Conservation (phyloP, 2,888 invertebrate genomes). For the Melieria omissa region DNA sequence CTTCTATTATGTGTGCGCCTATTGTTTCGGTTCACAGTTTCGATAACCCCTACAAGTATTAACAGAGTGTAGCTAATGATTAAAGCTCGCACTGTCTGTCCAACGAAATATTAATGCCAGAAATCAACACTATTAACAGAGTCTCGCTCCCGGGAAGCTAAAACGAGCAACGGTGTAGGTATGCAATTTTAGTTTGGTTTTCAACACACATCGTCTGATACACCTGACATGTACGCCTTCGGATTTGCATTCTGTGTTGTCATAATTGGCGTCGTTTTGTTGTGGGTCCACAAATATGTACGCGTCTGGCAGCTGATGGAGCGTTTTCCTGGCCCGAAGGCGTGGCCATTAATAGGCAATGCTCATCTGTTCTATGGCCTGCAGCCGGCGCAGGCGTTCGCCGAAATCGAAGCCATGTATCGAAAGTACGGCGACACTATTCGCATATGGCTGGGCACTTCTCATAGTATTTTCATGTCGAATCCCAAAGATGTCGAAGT, state of each 20-base stretch:
- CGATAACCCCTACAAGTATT: no score
- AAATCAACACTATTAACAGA: no score
- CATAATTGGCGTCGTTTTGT: background rate
- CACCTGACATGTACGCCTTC: background rate
- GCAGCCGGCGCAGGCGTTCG: constrained; percentile 40
- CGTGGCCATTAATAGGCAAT: constrained; percentile 69
- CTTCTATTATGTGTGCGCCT: no score
- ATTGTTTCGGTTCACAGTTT: no score
- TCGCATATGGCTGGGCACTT: constrained; percentile 46
- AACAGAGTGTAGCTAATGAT: no score
- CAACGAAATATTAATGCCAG: no score
- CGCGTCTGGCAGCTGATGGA: constrained; percentile 39
- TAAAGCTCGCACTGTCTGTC: no score
- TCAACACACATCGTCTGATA: no score
- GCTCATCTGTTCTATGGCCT: constrained; percentile 65
- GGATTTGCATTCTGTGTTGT: background rate
- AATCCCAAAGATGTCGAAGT: constrained; percentile 46
- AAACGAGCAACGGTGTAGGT: no score
- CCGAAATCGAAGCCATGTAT: constrained; percentile 38
- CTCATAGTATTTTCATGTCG: constrained; percentile 51
- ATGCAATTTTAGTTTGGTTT: no score
- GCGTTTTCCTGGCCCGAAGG: constrained; percentile 56
- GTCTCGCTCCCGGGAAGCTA: no score
- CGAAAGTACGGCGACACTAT: constrained; percentile 43
- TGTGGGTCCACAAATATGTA: constrained; percentile 16